Conservation (phyloP, 2,797 vertebrate species). For the Premnoplex brunnescens region DNA sequence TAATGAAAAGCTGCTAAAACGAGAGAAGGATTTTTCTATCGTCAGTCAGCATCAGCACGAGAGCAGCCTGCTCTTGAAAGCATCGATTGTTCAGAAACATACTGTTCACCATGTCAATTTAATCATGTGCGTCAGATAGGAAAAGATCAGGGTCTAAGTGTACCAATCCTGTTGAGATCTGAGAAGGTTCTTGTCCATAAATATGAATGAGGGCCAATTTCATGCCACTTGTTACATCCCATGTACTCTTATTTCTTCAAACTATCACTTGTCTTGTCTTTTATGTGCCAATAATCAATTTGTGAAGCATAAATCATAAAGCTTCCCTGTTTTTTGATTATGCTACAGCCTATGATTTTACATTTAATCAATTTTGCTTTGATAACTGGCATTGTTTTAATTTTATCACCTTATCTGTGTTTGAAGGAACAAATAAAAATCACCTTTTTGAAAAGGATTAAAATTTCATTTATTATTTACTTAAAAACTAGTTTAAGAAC, state of each 20-base stretch:
- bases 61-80: constrained; percentile 21
- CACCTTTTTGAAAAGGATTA: not conserved
- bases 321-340: not conserved
- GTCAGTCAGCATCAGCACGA: not conserved
- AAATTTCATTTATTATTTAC: not conserved
- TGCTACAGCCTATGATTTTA: not conserved
- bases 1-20: constrained; percentile 43
- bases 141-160: not conserved
- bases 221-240: not conserved
- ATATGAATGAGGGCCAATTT: not conserved
- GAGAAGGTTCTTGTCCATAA: not conserved
- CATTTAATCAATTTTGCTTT: not conserved
- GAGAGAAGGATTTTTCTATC: not conserved
- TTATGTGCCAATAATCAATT: constrained; percentile 6
- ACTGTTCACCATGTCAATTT: not conserved
- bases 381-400: not conserved
- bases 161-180: not conserved
- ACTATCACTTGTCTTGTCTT: constrained; percentile 2
- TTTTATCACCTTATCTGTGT: constrained; percentile 2
- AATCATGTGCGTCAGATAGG: not conserved
- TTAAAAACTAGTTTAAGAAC: constrained; percentile 3
- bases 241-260: not conserved
- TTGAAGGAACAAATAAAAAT: constrained; percentile 41
- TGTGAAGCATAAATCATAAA: not conserved
- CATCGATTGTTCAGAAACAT: not conserved